Conservation (phyloP, 2,888 invertebrate species). For the Criorhina ranunculi region DNA sequence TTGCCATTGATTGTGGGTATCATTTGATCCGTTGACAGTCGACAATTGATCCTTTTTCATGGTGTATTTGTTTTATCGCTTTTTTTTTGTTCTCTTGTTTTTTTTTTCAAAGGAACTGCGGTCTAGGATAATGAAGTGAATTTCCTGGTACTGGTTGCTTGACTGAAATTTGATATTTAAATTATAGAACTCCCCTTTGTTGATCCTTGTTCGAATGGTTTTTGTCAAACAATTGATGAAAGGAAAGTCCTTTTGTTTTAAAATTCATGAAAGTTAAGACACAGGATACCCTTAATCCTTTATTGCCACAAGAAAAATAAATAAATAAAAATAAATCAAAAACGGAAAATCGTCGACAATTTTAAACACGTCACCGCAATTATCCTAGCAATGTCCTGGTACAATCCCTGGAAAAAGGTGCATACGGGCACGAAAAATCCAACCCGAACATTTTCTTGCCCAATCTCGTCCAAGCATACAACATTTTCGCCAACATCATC, state of each 20-base stretch:
- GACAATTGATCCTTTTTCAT: constrained; percentile 43
- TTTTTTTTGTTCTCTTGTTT: too few relatives aligned
- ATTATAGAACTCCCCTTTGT: not conserved
- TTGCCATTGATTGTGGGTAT: constrained; percentile 38
- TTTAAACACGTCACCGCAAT: too few relatives aligned
- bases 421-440: too few relatives aligned
- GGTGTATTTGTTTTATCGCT: not conserved
- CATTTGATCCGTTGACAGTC: constrained; percentile 41
- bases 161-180: constrained; percentile 35
- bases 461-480: too few relatives aligned
- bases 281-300: too few relatives aligned
- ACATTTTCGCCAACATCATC: too few relatives aligned
- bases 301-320: too few relatives aligned
- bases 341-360: too few relatives aligned
- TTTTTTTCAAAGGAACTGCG: constrained; percentile 13
- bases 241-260: constrained; percentile 26
- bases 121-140: constrained; percentile 51
- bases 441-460: too few relatives aligned
- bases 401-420: too few relatives aligned
- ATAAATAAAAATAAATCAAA: too few relatives aligned
- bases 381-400: too few relatives aligned
- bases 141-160: constrained; percentile 24
- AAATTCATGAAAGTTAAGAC: not conserved
- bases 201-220: constrained; percentile 3
- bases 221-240: not conserved